Percentiles rank a stretch among this genome's conserved stretches.
Evolutionary conservation across 2,113 vertebrate genomes (phyloP).

Genomic region (Boleophthalmus pectinirostris): DNA sequence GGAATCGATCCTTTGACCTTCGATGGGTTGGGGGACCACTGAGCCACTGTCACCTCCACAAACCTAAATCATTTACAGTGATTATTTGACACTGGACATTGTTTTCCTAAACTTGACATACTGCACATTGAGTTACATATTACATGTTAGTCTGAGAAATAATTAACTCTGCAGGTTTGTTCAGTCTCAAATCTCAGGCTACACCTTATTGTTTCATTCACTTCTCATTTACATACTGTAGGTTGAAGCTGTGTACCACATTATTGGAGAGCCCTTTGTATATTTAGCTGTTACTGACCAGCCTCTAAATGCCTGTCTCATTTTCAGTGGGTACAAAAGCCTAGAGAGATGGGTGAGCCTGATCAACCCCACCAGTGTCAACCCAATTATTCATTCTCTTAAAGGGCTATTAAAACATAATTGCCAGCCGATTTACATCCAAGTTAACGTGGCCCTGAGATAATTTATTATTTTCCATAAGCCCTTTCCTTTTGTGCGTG

Average conservation of each 20-base stretch:
- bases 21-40: too few relatives aligned
- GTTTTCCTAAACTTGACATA: background rate
- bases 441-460: conserved; percentile 78
- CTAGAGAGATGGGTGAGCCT: conserved; percentile 67
- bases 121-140: background rate
- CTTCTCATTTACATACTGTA: background rate
- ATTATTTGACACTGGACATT: background rate
- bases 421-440: conserved; percentile 81
- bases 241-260: background rate
- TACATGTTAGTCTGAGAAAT: too few relatives aligned
- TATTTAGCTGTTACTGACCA: conserved; percentile 42
- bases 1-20: too few relatives aligned
- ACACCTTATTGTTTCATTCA: background rate
- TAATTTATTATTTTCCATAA: conserved; percentile 84
- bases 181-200: background rate
- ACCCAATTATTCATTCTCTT: conserved; percentile 83
- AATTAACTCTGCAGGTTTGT: too few relatives aligned
- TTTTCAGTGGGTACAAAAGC: conserved; percentile 59
- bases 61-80: background rate
- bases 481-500: conserved; percentile 72
- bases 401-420: conserved; percentile 84
- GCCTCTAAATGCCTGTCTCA: conserved; percentile 40
- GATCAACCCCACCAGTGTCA: conserved; percentile 75
- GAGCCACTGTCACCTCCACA: background rate
- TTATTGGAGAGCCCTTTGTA: background rate